A percentile compares a stretch with the other conserved stretches of the same genome.
These are phyloP conservation scores for Masticophis lateralis DNA, from an alignment of 2,797 vertebrate species.

Conservation along the genomic window DNA sequence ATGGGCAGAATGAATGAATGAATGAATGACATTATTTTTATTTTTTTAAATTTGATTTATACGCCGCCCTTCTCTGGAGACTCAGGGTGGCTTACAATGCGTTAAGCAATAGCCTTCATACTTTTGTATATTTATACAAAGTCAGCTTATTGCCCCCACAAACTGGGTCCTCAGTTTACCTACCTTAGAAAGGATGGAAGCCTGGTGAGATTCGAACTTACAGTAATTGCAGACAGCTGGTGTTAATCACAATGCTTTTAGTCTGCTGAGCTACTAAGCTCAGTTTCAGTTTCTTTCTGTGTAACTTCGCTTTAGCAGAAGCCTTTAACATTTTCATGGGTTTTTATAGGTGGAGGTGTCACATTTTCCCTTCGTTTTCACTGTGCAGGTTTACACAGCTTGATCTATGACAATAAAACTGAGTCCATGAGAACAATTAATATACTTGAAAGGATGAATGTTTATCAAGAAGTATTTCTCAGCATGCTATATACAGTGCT, in stretches of 20 bases:
- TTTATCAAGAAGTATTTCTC: slow-evolving; percentile 97
- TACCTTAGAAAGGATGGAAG: too few relatives aligned
- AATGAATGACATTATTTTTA: background rate
- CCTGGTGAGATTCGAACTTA: too few relatives aligned
- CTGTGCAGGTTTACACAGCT: slow-evolving; percentile 82
- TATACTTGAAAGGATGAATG: slow-evolving; percentile 96
- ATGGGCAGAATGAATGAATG: background rate
- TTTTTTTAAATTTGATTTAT: too few relatives aligned
- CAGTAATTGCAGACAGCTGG: too few relatives aligned
- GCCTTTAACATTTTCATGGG: background rate
- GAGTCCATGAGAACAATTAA: slow-evolving; percentile 97
- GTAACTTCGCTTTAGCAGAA: background rate
- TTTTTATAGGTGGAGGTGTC: slow-evolving; percentile 48
- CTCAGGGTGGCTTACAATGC: too few relatives aligned
- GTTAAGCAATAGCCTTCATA: too few relatives aligned
- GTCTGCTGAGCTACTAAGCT: too few relatives aligned
- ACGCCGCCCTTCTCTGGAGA: too few relatives aligned
- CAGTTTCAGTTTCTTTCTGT: background rate
- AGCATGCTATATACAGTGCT: slow-evolving; percentile 87
- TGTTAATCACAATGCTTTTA: too few relatives aligned
- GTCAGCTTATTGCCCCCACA: too few relatives aligned
- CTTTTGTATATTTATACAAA: too few relatives aligned
- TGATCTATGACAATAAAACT: slow-evolving; percentile 95
- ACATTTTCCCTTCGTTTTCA: slow-evolving; percentile 63
- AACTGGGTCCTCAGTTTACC: too few relatives aligned